Percentiles rank a stretch among this genome's conserved stretches.
Conservation (phyloP, 2,797 vertebrate genomes). For the Zalophus californianus region DNA sequence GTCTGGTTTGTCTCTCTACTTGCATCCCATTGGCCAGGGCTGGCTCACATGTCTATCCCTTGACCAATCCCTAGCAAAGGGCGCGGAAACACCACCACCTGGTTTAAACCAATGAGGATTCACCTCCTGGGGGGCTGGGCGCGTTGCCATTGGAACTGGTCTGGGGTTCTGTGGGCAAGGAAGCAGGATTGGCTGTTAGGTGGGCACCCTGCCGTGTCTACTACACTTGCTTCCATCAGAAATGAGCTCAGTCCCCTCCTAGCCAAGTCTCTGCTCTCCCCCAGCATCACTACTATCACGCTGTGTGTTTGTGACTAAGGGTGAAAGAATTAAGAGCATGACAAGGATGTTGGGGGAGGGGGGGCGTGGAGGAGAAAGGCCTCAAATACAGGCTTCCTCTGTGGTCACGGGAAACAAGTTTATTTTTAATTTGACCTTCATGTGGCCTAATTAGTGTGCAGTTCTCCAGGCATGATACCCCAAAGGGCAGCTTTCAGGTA, state of each 20-base stretch:
- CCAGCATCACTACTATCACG: background rate
- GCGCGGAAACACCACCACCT: background rate
- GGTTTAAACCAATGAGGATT: constrained; percentile 28
- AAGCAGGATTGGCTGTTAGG: background rate
- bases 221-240: background rate
- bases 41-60: background rate
- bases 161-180: background rate
- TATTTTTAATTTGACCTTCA: constrained; percentile 25
- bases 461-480: background rate
- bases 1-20: background rate
- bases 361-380: background rate
- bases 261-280: background rate
- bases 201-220: background rate
- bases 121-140: background rate
- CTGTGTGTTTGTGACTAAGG: constrained; percentile 47
- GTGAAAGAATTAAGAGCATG: constrained; percentile 47
- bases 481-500: background rate
- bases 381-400: background rate
- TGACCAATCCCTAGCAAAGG: background rate
- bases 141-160: background rate
- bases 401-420: background rate
- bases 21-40: background rate
- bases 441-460: background rate
- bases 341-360: background rate
- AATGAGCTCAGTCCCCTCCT: background rate